Conservation (phyloP, 2,113 vertebrate species). For the Panthera leo region DNA sequence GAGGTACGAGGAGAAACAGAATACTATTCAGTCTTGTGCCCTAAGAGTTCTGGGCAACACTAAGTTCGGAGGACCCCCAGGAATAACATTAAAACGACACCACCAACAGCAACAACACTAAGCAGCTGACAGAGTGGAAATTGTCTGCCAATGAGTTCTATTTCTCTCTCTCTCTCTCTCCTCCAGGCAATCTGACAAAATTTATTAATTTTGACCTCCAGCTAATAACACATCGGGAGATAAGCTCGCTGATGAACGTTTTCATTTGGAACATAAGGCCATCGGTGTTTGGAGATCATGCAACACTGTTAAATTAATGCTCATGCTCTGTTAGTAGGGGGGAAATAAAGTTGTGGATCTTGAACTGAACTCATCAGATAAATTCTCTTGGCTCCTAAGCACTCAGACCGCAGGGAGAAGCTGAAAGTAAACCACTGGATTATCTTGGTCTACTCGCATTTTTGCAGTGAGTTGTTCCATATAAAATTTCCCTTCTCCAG, state of each 20-base stretch:
- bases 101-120: neutral
- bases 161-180: neutral
- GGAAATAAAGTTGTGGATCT: constrained; percentile 29
- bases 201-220: constrained; percentile 51
- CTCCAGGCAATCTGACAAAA: constrained; percentile 31
- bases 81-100: neutral
- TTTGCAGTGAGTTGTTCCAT: constrained; percentile 41
- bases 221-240: constrained; percentile 38
- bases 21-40: neutral
- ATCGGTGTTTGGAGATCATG: neutral
- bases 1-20: neutral
- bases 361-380: constrained; percentile 38
- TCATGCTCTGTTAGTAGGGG: neutral
- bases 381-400: constrained; percentile 39
- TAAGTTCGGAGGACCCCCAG: neutral
- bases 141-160: neutral
- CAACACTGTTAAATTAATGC: neutral
- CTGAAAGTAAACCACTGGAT: constrained; percentile 59
- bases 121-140: constrained; percentile 23
- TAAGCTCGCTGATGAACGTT: constrained; percentile 44
- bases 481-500: constrained; percentile 8
- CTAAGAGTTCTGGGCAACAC: neutral
- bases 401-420: constrained; percentile 8
- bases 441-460: constrained; percentile 38
- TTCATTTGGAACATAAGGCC: constrained; percentile 27